Evolutionary conservation across 1,140 invertebrate species (phyloP).

Genomic region (Trachymyrmex septentrionalis): DNA sequence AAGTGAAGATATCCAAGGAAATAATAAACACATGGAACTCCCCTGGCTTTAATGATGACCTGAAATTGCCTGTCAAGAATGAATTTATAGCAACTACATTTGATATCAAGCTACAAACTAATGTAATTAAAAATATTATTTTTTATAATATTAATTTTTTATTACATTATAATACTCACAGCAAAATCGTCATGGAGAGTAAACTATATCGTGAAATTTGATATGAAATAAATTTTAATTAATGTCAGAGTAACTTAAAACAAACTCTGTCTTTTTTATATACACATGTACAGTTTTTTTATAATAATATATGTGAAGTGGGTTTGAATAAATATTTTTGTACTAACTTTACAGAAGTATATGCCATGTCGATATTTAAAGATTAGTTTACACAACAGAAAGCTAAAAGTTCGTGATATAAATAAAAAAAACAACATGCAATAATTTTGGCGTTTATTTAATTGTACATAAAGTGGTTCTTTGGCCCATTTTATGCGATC

Average conservation of each 20-base stretch:
- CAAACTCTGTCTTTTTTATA: not conserved
- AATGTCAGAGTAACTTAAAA: not conserved
- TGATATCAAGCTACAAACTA: conserved; percentile 89
- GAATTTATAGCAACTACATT: conserved; percentile 97
- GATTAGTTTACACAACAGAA: not conserved
- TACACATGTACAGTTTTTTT: not conserved
- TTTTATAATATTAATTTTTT: conserved; percentile 8
- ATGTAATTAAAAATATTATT: conserved; percentile 70
- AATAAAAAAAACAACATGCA: not conserved
- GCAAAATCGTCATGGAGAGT: not conserved
- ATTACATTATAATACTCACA: not conserved
- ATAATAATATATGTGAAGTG: not conserved
- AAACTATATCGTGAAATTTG: not conserved
- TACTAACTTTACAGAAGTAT: not conserved
- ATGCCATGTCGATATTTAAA: not conserved
- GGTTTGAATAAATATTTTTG: not conserved
- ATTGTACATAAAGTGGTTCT: not conserved
- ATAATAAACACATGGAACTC: conserved; percentile 91
- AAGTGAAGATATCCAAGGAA: conserved; percentile 90
- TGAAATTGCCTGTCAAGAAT: conserved; percentile 94
- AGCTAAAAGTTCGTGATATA: not conserved
- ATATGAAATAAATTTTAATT: not conserved
- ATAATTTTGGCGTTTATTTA: not conserved
- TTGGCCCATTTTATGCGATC: not conserved
- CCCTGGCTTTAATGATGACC: conserved; percentile 88